Percentiles rank a stretch among this genome's conserved stretches.
Conservation (phyloP, 1,140 invertebrate genomes). For the Tenebrio molitor region DNA sequence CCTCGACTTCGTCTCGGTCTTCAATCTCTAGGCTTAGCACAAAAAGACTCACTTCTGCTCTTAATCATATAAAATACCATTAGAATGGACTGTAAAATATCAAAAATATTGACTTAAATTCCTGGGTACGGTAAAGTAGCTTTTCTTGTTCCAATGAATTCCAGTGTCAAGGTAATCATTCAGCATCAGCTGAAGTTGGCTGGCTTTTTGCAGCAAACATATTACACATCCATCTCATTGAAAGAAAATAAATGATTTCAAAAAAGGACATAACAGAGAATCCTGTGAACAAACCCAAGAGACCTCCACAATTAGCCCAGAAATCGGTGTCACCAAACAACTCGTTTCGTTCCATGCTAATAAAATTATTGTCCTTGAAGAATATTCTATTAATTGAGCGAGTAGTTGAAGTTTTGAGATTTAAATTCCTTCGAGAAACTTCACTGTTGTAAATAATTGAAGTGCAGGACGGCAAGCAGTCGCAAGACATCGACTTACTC, state of each 20-base stretch:
- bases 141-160: too few species aligned
- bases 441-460: background rate
- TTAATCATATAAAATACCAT: too few species aligned
- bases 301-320: slow-evolving; percentile 76
- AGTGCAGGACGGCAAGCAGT: background rate
- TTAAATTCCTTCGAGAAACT: background rate
- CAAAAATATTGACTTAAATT: too few species aligned
- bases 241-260: slow-evolving; percentile 75
- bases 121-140: too few species aligned
- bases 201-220: too few species aligned
- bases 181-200: too few species aligned
- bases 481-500: background rate
- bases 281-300: slow-evolving; percentile 77
- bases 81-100: too few species aligned
- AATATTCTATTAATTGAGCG: slow-evolving; percentile 63
- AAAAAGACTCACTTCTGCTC: too few species aligned
- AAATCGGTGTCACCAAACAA: slow-evolving; percentile 75
- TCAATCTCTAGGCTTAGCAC: too few species aligned
- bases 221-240: slow-evolving; percentile 67
- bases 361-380: slow-evolving; percentile 76
- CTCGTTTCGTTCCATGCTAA: slow-evolving; percentile 73
- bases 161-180: too few species aligned
- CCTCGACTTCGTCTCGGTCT: too few species aligned
- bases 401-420: slow-evolving; percentile 61
- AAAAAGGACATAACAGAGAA: slow-evolving; percentile 76